phyloP scores from a whole-genome alignment of 2,797 vertebrate genomes.

The Scolopax rusticola region DNA sequence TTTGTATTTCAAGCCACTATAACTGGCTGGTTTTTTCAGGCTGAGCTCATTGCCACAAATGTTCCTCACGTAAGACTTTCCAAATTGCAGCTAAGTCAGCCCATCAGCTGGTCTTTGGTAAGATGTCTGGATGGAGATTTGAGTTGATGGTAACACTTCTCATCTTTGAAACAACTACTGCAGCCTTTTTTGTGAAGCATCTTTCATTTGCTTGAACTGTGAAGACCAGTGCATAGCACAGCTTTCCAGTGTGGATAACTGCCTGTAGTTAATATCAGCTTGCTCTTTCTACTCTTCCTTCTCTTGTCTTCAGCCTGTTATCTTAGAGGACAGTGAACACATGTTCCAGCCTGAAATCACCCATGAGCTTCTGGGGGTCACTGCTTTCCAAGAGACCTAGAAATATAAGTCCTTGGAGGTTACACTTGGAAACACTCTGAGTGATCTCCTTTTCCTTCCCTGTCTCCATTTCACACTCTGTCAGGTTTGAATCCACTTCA shows the following conservation, averaged over 20 bases:
- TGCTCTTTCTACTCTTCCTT: not conserved
- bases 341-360: not conserved
- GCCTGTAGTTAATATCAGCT: not conserved
- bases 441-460: not conserved
- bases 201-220: not conserved
- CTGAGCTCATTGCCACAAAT: not conserved
- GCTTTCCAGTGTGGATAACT: not conserved
- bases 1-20: not conserved
- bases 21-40: not conserved
- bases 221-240: not conserved
- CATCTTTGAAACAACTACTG: not conserved
- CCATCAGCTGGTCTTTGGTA: not conserved
- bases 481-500: not conserved
- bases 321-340: not conserved
- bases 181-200: not conserved
- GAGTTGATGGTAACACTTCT: not conserved
- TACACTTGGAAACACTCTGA: not conserved
- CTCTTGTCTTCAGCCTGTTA: not conserved
- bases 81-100: not conserved
- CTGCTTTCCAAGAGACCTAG: not conserved
- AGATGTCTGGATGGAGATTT: not conserved
- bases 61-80: not conserved
- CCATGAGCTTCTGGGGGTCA: not conserved
- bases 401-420: not conserved
- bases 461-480: not conserved